Evolutionary conservation across 2,888 invertebrate genomes (phyloP).

Genomic region (Rugalucina vietnamica): DNA sequence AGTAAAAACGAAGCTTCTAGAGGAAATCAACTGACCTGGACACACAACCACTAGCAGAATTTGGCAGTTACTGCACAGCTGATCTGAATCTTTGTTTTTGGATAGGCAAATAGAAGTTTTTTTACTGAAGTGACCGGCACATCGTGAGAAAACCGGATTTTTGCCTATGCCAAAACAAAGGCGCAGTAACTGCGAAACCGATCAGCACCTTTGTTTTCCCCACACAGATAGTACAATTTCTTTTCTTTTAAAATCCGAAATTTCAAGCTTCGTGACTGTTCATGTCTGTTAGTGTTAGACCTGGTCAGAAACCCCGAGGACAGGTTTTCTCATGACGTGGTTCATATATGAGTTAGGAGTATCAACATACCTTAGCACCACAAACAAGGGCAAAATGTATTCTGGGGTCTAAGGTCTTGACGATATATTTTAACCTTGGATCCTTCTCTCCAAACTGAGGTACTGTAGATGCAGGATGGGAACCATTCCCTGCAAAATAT

Average conservation of each 20-base stretch:
- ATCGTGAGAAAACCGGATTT: no score
- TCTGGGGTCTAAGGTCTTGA: conserved; percentile 81
- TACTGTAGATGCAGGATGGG: conserved; percentile 81
- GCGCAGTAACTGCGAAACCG: no score
- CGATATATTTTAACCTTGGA: conserved; percentile 77
- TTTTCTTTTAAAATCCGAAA: neutral
- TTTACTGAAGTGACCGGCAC: no score
- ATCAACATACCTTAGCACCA: conserved; percentile 83
- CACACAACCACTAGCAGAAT: no score
- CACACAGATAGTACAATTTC: neutral
- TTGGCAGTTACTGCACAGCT: no score
- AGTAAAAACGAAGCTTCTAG: no score
- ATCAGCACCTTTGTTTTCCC: neutral
- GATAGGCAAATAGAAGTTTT: no score
- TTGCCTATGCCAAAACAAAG: no score
- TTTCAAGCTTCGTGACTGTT: neutral
- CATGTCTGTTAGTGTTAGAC: neutral
- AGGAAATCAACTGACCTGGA: no score
- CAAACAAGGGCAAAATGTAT: conserved; percentile 84
- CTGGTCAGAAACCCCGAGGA: neutral
- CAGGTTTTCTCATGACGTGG: no score
- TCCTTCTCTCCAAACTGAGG: conserved; percentile 79
- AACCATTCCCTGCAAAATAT: conserved; percentile 79
- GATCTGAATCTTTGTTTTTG: no score
- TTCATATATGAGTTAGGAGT: neutral